Evolutionary conservation across 2,797 vertebrate species (phyloP), one percentile per base, ranked within the genome.

Genomic region (Siniperca obscura): DNA sequence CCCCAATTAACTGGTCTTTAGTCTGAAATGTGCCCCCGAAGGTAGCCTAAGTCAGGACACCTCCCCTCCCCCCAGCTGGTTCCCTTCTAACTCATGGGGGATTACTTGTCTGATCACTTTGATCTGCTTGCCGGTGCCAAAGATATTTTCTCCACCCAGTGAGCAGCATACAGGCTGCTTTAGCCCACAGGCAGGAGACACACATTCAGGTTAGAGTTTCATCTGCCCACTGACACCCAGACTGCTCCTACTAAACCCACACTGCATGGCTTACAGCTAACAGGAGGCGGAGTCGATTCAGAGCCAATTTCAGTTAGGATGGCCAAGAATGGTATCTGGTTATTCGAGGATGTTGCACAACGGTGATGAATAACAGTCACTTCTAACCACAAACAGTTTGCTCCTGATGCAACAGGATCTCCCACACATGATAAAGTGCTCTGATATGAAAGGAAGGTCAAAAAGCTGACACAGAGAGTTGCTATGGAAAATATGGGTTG

Each of bases 91-190:
- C 93, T 95, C 95, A 95, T 86, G 83, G 92, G 93, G 93, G 94
- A 95, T 95, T 95, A 95, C 91, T 93, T 78, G 87, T 91, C 91
- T 93, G 91, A 93, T 91, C 86, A 90, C 94, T 95, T 95, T 95
- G 91, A 95, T 94, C 92, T 94, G 81, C 86, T 91, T 84, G 86
- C 81, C 44, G 59, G 82, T 88, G 91, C 89, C 90, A 92, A 85
- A 90, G 92, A 88, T 92, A 90, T 94, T 94, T 94, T 93, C 85
- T 93, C 87, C 83, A 66, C 79, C 86, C 74, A 74, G 82, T 52
- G 21, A 87, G 67, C 77, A 69, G 70, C 30, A 19, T 64, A 80
- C 90, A 88, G 85, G 73, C 75, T 78, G 89, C 81, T 74, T 82
- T 78, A 90, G 83, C 90, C 89, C 71, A 81, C 66, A 87, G 86